Conservation (phyloP, 1,140 invertebrate genomes). For the Euglossa dilemma region DNA sequence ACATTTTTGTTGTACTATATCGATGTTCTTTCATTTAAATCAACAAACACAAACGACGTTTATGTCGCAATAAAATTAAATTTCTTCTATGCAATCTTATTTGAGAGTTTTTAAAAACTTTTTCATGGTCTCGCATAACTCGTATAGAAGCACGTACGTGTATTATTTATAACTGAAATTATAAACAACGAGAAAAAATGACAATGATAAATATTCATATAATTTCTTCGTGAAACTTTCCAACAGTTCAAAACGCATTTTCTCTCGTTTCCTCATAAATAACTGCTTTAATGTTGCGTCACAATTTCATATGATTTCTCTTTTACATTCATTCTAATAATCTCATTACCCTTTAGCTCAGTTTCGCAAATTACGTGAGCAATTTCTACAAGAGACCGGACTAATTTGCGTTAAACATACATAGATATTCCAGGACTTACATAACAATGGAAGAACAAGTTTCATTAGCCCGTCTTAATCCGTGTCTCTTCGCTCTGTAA, state of each 20-base stretch:
- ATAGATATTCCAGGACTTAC: neutral
- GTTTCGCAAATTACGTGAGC: conserved; percentile 25
- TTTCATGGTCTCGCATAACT: neutral
- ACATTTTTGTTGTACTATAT: neutral
- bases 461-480: neutral
- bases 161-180: neutral
- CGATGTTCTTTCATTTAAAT: neutral
- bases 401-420: conserved; percentile 2
- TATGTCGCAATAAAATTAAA: neutral
- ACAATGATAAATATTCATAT: neutral
- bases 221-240: neutral
- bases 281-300: neutral
- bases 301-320: neutral
- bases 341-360: neutral
- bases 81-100: no score
- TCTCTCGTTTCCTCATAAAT: neutral
- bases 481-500: neutral
- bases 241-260: conserved; percentile 5
- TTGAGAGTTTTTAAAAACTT: neutral
- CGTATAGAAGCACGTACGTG: no score
- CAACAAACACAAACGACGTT: neutral
- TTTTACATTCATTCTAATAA: neutral
- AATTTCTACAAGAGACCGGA: neutral
- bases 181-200: neutral
- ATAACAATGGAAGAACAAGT: conserved; percentile 7